Evolutionary conservation across 2,797 vertebrate genomes (phyloP).

Genomic region (Notolepis coatsorum): DNA sequence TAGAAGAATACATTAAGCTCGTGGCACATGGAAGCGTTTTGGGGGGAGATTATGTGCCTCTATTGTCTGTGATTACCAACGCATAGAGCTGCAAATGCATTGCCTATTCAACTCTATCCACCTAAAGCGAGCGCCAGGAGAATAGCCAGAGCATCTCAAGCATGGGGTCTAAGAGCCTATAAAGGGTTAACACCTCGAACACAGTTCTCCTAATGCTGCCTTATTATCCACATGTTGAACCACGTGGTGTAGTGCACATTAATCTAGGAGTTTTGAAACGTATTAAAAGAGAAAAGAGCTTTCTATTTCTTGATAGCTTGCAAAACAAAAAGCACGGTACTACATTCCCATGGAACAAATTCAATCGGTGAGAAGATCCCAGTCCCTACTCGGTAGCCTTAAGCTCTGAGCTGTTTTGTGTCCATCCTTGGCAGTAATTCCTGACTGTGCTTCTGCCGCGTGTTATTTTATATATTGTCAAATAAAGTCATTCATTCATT

Average conservation of each 20-base stretch:
- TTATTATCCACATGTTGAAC: slow-evolving; percentile 12
- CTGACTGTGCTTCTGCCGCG: no score
- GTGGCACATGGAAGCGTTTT: slow-evolving; percentile 31
- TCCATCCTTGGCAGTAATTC: no score
- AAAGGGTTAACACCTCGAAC: slow-evolving; percentile 27
- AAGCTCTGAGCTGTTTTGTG: no score
- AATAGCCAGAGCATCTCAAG: slow-evolving; percentile 42
- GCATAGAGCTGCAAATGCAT: slow-evolving; percentile 36
- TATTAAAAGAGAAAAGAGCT: not conserved
- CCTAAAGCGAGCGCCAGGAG: slow-evolving; percentile 23
- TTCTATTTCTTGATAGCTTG: slow-evolving; percentile 1
- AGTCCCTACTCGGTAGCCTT: slow-evolving; percentile 18
- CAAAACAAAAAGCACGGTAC: not conserved
- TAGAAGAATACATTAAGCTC: slow-evolving; percentile 13
- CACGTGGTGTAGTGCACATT: not conserved
- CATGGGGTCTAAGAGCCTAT: slow-evolving; percentile 25
- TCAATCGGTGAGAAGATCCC: slow-evolving; percentile 3
- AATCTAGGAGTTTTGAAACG: slow-evolving; percentile 8
- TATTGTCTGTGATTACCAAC: slow-evolving; percentile 33
- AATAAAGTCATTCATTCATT: no score
- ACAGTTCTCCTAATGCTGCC: not conserved
- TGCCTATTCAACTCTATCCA: slow-evolving; percentile 36
- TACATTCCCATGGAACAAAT: not conserved
- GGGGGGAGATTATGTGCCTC: slow-evolving; percentile 35
- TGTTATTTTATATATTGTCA: no score